Conservation (phyloP, 2,113 vertebrate species). For the Nerophis ophidion region DNA sequence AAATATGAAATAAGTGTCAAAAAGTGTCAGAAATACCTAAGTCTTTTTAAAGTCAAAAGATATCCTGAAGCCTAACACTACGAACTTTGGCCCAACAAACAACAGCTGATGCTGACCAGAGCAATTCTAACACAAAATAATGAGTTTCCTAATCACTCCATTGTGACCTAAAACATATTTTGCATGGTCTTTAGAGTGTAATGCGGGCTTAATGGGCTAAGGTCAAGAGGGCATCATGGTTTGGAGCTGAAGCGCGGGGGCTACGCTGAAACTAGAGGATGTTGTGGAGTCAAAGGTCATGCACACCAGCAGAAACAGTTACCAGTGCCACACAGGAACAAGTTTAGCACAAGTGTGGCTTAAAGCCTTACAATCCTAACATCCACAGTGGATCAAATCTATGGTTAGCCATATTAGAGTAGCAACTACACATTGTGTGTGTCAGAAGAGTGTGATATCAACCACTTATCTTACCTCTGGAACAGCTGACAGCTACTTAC, state of each 20-base stretch:
- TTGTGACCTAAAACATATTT: too few species aligned
- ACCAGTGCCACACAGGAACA: background rate
- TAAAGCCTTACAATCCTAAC: constrained; percentile 1
- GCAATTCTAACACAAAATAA: too few species aligned
- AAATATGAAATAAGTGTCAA: too few species aligned
- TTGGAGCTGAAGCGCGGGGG: constrained; percentile 14
- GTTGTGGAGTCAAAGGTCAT: constrained; percentile 13
- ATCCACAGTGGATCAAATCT: constrained; percentile 1
- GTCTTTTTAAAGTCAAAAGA: too few species aligned
- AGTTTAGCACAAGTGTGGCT: background rate
- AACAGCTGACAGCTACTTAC: constrained; percentile 34
- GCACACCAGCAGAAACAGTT: constrained; percentile 11
- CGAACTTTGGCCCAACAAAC: too few species aligned
- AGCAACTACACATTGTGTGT: background rate
- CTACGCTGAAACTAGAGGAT: constrained; percentile 13
- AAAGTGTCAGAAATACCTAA: too few species aligned
- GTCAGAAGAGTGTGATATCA: constrained; percentile 10
- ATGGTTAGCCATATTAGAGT: constrained; percentile 1
- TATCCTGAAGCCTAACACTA: too few species aligned
- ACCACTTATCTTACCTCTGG: constrained; percentile 33
- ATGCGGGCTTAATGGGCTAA: background rate
- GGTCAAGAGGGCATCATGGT: constrained; percentile 9
- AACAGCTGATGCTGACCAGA: too few species aligned
- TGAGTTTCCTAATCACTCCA: too few species aligned
- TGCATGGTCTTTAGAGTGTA: background rate